Conservation (phyloP, 2,113 vertebrate genomes). For the Pelusios castaneus region DNA sequence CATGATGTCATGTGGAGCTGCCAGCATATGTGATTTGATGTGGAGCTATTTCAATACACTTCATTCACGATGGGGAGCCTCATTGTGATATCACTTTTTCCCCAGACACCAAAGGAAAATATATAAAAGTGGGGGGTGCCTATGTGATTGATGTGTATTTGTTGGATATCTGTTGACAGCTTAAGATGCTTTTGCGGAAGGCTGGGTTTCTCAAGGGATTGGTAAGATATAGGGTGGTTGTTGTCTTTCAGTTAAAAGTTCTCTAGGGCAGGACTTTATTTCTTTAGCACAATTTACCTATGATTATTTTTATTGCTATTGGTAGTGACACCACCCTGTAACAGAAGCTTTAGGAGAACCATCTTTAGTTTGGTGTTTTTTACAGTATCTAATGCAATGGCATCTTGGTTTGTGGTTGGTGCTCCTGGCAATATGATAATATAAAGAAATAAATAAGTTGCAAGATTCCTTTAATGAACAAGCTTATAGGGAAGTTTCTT, state of each 20-base stretch:
- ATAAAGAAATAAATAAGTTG: not conserved
- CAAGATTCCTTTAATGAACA: not conserved
- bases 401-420: not conserved
- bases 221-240: not conserved
- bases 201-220: not conserved
- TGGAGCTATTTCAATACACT: constrained; percentile 65
- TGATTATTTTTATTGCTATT: not conserved
- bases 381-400: not conserved
- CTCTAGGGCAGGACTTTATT: not conserved
- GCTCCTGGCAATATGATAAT: not conserved
- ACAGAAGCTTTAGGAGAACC: not conserved
- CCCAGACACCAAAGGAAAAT: constrained; percentile 41
- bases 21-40: constrained; percentile 18
- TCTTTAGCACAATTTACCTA: constrained; percentile 17
- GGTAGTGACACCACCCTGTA: not conserved
- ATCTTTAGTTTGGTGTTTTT: not conserved
- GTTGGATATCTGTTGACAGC: constrained; percentile 51
- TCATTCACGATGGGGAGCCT: constrained; percentile 70
- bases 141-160: constrained; percentile 69
- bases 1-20: constrained; percentile 71
- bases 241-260: constrained; percentile 7
- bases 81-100: constrained; percentile 71
- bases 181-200: constrained; percentile 46
- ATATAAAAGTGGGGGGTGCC: constrained; percentile 51
- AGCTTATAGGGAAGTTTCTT: not conserved